Conservation (phyloP, 2,888 invertebrate genomes). For the Mamestra brassicae region DNA sequence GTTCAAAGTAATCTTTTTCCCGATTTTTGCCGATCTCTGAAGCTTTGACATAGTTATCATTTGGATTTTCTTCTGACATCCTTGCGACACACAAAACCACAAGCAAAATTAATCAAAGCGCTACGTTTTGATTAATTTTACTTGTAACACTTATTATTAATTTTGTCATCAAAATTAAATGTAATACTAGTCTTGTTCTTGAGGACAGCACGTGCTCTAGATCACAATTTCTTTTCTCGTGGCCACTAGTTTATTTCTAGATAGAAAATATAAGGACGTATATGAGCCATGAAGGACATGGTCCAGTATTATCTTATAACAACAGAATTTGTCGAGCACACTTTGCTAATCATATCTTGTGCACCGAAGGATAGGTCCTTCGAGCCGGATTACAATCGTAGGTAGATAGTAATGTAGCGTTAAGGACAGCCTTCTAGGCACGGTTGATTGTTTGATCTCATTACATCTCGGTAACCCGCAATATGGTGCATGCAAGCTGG, state of each 20-base stretch:
- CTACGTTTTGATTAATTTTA: neutral
- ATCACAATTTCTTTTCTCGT: neutral
- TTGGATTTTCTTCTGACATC: neutral
- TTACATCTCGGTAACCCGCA: no score
- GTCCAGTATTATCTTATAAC: neutral
- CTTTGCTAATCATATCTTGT: slow-evolving; percentile 28
- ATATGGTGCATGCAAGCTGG: no score
- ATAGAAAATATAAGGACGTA: neutral
- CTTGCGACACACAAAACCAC: neutral
- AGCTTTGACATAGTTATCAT: no score
- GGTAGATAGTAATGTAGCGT: neutral
- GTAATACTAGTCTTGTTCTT: neutral
- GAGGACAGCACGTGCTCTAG: neutral
- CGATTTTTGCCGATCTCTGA: no score
- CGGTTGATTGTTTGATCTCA: no score
- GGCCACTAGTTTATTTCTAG: neutral
- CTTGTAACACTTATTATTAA: neutral
- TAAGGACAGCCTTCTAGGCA: neutral
- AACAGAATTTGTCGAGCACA: neutral
- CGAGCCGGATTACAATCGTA: neutral
- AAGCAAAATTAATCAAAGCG: neutral
- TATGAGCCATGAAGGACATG: neutral
- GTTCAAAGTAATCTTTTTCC: no score
- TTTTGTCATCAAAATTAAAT: neutral
- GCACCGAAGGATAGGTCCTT: slow-evolving; percentile 4